These are phyloP conservation scores for Alosa alosa DNA, from an alignment of 2,113 vertebrate genomes.

Conservation along the genomic window DNA sequence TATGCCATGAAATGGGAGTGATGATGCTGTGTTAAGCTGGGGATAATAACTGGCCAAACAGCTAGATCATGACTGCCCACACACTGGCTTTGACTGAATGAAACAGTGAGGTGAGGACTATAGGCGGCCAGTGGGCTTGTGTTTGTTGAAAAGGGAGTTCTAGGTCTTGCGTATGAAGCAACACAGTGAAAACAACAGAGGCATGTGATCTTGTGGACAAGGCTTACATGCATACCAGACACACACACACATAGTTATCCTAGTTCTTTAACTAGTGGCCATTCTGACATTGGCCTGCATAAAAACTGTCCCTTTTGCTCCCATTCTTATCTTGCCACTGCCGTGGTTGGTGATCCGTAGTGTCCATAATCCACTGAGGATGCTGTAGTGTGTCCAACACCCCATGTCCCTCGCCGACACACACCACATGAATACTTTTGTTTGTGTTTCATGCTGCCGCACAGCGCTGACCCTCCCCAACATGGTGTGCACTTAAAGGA, in stretches of 20 bases:
- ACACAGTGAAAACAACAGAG: constrained; percentile 20
- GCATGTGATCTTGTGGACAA: constrained; percentile 36
- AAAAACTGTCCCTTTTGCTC: not conserved
- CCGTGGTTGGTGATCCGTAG: not conserved
- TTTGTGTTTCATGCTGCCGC: not conserved
- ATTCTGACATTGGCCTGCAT: not conserved
- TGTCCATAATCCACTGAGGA: constrained; percentile 6
- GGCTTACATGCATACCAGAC: constrained; percentile 47
- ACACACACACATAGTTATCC: not conserved
- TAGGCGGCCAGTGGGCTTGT: not conserved
- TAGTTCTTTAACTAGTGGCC: not conserved
- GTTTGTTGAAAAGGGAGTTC: not conserved
- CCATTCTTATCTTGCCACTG: not conserved
- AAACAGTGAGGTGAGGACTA: not conserved
- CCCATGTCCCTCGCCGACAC: no score
- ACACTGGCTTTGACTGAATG: not conserved
- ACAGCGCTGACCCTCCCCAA: not conserved
- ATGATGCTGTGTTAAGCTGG: not conserved
- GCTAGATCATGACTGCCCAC: not conserved
- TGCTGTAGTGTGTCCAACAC: not conserved
- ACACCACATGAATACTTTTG: not conserved
- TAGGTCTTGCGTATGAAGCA: constrained; percentile 10
- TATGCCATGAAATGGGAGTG: not conserved
- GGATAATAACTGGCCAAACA: not conserved
- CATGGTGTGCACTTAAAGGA: not conserved